phyloP scores from a whole-genome alignment of 2,113 vertebrate species.

The Bucco capensis region DNA sequence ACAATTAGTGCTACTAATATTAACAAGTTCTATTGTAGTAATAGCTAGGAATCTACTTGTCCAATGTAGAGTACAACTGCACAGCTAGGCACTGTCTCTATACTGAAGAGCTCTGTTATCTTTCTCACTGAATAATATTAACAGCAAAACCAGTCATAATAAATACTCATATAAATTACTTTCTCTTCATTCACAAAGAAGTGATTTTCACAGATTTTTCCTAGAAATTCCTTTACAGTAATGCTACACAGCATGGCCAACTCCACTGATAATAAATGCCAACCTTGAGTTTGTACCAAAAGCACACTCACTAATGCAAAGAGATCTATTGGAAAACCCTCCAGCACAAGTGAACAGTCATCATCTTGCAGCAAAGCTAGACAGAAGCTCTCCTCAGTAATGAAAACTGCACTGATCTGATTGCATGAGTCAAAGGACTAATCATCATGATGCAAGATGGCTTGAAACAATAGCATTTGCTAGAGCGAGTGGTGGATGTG shows the following conservation, averaged over 20 bases:
- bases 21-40: not conserved
- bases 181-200: not conserved
- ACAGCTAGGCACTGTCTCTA: not conserved
- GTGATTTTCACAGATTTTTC: not conserved
- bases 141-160: not conserved
- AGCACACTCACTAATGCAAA: not conserved
- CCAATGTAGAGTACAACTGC: not conserved
- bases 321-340: not conserved
- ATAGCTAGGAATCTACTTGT: not conserved
- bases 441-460: not conserved
- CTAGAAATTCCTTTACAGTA: not conserved
- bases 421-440: not conserved
- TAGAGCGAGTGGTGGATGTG: not conserved
- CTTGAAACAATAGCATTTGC: not conserved
- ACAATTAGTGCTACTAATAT: not conserved
- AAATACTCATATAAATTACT: not conserved
- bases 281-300: not conserved
- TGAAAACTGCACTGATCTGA: not conserved
- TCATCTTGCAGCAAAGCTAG: not conserved
- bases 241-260: not conserved
- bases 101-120: not conserved
- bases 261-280: accelerated
- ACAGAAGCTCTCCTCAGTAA: not conserved
- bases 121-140: not conserved
- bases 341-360: accelerated